A percentile compares a stretch with the other conserved stretches of the same genome.
These are phyloP conservation scores for Philypnodon macrostomus DNA, from an alignment of 2,797 vertebrate species.

Conservation along the genomic window DNA sequence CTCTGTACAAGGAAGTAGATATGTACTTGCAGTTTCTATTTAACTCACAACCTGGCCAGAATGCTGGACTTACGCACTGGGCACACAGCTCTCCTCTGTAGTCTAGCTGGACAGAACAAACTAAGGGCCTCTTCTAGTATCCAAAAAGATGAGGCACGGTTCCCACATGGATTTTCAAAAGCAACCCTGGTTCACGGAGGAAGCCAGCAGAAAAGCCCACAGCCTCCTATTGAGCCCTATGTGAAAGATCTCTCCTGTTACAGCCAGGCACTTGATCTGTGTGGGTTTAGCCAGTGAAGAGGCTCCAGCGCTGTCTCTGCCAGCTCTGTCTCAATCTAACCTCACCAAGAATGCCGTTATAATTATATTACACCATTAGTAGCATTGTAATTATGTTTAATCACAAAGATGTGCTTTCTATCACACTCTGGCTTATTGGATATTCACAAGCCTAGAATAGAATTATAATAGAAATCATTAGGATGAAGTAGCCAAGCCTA, in stretches of 20 bases:
- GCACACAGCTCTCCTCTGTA: constrained; percentile 61
- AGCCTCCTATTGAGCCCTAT: constrained; percentile 43
- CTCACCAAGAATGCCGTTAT: constrained; percentile 31
- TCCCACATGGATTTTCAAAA: constrained; percentile 56
- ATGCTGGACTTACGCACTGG: constrained; percentile 59
- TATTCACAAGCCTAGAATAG: constrained; percentile 24
- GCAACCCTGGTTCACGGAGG: constrained; percentile 44
- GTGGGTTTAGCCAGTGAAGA: constrained; percentile 40
- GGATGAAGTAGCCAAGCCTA: constrained; percentile 16
- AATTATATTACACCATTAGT: too few species aligned
- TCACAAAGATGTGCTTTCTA: constrained; percentile 30
- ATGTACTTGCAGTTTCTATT: too few species aligned
- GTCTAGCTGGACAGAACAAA: constrained; percentile 46
- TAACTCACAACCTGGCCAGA: constrained; percentile 54
- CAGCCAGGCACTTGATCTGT: constrained; percentile 35
- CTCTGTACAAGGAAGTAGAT: constrained; percentile 55
- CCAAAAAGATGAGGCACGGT: constrained; percentile 41
- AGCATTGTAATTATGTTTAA: constrained; percentile 23
- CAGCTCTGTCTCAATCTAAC: constrained; percentile 39
- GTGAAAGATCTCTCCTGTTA: constrained; percentile 63
- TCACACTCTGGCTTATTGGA: constrained; percentile 10
- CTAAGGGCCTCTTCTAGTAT: constrained; percentile 45
- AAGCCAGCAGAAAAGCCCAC: constrained; percentile 32
- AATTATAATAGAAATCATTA: constrained; percentile 23
- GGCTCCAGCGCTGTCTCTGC: constrained; percentile 21